Conservation (phyloP, 2,797 vertebrate genomes). For the Phalanger gymnotis region DNA sequence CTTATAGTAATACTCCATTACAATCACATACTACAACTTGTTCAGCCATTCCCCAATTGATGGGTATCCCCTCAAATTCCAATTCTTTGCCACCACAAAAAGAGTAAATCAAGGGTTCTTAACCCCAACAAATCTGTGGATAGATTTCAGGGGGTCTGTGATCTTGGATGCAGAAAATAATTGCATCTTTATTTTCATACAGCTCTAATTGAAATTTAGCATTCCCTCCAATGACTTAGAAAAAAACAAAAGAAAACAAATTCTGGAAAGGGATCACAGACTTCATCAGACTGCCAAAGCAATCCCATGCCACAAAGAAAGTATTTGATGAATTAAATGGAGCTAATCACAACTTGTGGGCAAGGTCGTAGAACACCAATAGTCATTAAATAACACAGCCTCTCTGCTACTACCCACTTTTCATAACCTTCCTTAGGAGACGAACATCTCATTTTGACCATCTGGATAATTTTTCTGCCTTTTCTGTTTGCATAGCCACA, state of each 20-base stretch:
- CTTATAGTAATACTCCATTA: background rate
- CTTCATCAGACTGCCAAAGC: background rate
- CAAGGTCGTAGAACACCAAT: background rate
- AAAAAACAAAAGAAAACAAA: background rate
- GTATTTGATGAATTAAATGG: background rate
- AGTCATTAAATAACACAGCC: background rate
- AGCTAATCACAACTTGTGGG: background rate
- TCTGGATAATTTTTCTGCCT: background rate
- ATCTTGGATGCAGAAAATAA: background rate
- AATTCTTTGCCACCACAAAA: background rate
- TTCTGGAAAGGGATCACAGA: background rate
- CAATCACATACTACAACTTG: background rate
- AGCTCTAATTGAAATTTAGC: background rate
- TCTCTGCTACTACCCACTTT: background rate
- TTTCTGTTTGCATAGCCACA: conserved; percentile 89
- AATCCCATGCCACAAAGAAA: background rate
- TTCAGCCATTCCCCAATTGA: background rate
- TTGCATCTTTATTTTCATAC: background rate
- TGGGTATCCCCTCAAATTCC: background rate
- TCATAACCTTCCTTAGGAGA: background rate
- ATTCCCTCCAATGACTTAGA: background rate
- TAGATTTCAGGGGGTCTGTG: background rate
- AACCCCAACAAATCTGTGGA: background rate
- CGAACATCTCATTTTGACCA: background rate
- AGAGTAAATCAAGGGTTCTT: background rate